phyloP scores from a whole-genome alignment of 2,888 invertebrate genomes.

The Stenodema calcarata region DNA sequence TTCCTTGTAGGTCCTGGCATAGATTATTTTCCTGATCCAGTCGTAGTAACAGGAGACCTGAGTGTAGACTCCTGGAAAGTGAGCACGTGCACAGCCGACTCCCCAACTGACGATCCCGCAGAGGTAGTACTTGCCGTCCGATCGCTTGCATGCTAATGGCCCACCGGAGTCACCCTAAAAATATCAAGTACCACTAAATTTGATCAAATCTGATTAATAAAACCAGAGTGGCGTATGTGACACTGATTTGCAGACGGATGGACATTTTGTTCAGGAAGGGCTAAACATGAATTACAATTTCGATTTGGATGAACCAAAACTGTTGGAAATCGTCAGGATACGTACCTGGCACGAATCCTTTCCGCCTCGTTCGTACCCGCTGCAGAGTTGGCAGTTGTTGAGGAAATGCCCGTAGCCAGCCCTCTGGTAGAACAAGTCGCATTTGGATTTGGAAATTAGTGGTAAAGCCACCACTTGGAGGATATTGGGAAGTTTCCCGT shows the following conservation, averaged over 20 bases:
- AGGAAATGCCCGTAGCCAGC: conserved; percentile 57
- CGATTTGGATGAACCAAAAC: no score
- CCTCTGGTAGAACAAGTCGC: conserved; percentile 55
- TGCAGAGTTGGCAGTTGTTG: conserved; percentile 58
- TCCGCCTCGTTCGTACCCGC: conserved; percentile 57
- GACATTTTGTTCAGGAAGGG: no score
- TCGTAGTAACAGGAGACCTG: conserved; percentile 59
- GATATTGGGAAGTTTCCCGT: conserved; percentile 57
- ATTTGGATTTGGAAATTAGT: conserved; percentile 55
- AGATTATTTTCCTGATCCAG: conserved; percentile 58
- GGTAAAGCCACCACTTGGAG: conserved; percentile 59
- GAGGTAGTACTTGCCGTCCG: conserved; percentile 60
- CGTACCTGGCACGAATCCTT: conserved; percentile 59
- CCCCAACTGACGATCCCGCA: conserved; percentile 63
- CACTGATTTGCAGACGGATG: no score
- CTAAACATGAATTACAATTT: no score
- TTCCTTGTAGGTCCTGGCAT: conserved; percentile 47
- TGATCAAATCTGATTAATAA: no score
- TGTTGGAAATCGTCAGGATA: no score
- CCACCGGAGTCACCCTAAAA: conserved; percentile 64
- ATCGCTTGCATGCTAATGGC: conserved; percentile 60
- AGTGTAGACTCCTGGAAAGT: conserved; percentile 61
- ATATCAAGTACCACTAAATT: no score
- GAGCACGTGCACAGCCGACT: conserved; percentile 60
- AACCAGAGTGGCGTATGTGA: not conserved